Evolutionary conservation across 37 sponge, comb jelly and placozoan species (phyloP).

Genomic region (Dysidea cf. avara): DNA sequence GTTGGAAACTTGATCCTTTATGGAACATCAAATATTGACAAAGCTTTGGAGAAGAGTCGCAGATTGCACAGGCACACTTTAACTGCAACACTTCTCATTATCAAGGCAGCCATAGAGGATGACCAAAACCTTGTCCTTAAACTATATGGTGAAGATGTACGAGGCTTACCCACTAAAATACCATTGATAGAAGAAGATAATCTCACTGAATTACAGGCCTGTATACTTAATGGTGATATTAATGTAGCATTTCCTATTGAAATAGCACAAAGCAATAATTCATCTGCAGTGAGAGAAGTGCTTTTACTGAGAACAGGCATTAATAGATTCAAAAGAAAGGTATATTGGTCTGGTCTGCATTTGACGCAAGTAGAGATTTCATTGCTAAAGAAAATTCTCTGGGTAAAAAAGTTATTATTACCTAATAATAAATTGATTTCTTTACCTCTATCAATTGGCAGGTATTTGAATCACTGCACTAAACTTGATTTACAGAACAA

Average conservation of each 20-base stretch:
- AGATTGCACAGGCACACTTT: neutral
- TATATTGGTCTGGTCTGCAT: conserved; percentile 33
- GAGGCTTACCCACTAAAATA: no score
- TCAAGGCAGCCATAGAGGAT: conserved; percentile 2
- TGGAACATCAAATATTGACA: no score
- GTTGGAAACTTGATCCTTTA: no score
- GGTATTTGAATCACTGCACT: conserved; percentile 8
- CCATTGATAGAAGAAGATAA: no score
- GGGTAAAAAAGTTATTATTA: conserved; percentile 30
- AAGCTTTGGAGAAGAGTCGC: no score
- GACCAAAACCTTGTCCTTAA: conserved; percentile 6
- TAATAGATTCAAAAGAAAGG: conserved; percentile 3
- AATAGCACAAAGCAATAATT: conserved; percentile 17
- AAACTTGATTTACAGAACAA: no score
- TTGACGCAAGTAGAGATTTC: conserved; percentile 22
- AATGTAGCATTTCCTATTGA: conserved; percentile 38
- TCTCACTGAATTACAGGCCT: neutral
- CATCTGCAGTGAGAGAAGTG: neutral
- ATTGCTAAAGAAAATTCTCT: conserved; percentile 25
- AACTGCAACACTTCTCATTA: conserved; percentile 4
- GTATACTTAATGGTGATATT: neutral
- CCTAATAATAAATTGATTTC: conserved; percentile 9
- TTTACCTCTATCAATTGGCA: conserved; percentile 9
- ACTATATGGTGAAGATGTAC: no score
- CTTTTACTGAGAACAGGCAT: conserved; percentile 32